These are phyloP conservation scores for Catocala fraxini DNA, from an alignment of 2,888 invertebrate species.

Conservation along the genomic window DNA sequence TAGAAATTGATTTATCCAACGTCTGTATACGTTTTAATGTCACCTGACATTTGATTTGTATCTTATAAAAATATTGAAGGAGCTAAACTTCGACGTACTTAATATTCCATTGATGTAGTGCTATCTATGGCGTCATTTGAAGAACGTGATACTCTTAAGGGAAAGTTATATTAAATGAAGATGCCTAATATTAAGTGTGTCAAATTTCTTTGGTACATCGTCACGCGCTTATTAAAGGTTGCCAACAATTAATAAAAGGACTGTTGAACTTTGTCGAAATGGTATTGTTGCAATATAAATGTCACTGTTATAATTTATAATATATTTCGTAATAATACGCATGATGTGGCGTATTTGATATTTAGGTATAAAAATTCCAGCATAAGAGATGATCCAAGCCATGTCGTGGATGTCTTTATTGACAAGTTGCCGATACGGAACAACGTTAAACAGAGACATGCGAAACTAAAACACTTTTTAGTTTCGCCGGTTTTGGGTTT, in stretches of 20 bases:
- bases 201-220: constrained; percentile 26
- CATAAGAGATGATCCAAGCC: no score
- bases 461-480: no score
- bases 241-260: constrained; percentile 12
- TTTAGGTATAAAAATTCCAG: no score
- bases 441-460: no score
- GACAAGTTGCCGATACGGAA: no score
- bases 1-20: constrained; percentile 58
- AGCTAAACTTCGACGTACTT: constrained; percentile 16
- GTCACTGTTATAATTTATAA: no score
- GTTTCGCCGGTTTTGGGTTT: no score
- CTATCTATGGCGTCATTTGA: constrained; percentile 30
- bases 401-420: no score
- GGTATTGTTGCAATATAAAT: no score
- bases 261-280: constrained; percentile 3
- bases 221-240: constrained; percentile 17
- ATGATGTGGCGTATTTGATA: no score
- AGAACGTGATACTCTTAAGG: constrained; percentile 27
- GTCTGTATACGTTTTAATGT: constrained; percentile 16
- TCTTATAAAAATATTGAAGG: constrained; percentile 5
- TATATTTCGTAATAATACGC: no score
- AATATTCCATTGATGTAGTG: constrained; percentile 23
- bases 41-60: constrained; percentile 12
- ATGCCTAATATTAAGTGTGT: constrained; percentile 27
- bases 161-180: constrained; percentile 34